Evolutionary conservation across 2,113 vertebrate genomes (phyloP), one percentile per base, ranked within the genome.

Genomic region (Saccopteryx leptura): DNA sequence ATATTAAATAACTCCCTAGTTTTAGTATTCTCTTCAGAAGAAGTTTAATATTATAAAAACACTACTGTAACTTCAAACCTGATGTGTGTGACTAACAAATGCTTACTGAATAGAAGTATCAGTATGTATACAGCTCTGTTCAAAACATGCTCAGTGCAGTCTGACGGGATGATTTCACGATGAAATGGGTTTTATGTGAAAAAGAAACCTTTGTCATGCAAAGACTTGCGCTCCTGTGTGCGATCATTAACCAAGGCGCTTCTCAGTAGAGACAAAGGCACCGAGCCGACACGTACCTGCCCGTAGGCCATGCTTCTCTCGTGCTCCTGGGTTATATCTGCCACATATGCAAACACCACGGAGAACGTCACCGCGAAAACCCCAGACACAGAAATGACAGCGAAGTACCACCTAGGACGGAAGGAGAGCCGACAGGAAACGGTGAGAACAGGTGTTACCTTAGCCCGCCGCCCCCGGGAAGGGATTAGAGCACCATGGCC

Each of bases 281-380:
- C 39, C 3, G 39, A 39, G 39, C 39, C 39, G 39, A 94, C 31
- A 98, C 98, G 2, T 98, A 99, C 99, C 99, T 99, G 97, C 83
- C 99, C 99, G 94, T 99, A 99, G 48, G 99, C 99, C 99, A 99
- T 99, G 95, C 99, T 99, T 97, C 99, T 98, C 97, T 99, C 99
- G 85, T 99, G 99, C 94, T 99, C 99, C 95, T 99, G 99, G 28
- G 99, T 99, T 98, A 99, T 99, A 95, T 99, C 99, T 61, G 99
- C 99, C 97, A 99, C 99, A 94, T 99, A 99, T 0, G 99, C 99
- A 98, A 99, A 99, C 85, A 99, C 98, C 95, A 99, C 99, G 4
- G 99, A 99, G 98, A 99, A 99, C 0, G 99, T 99, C 94, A 99
- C 99, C 31, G 99, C 99, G 97, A 99, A 99, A 83, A 99, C 99